Conservation (phyloP, 1,140 invertebrate species). For the Ceratina calcarata region DNA sequence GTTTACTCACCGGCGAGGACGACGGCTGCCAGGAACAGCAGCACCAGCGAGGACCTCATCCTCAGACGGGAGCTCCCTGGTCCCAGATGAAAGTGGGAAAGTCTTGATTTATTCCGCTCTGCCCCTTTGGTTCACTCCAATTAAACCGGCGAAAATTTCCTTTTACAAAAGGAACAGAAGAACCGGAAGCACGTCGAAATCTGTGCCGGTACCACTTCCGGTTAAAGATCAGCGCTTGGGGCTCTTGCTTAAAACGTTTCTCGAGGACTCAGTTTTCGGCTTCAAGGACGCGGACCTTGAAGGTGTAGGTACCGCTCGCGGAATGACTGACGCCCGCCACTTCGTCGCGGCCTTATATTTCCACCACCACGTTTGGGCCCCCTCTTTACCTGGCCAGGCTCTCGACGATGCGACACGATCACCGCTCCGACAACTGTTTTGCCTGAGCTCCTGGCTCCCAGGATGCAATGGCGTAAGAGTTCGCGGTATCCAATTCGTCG, state of each 20-base stretch:
- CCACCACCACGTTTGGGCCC: constrained; percentile 76
- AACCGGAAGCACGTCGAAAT: not conserved
- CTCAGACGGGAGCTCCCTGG: constrained; percentile 40
- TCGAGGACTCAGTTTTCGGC: constrained; percentile 14
- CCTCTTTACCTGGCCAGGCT: constrained; percentile 49
- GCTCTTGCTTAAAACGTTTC: not conserved
- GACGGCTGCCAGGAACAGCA: constrained; percentile 67
- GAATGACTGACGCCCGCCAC: constrained; percentile 77
- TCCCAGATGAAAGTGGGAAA: not conserved
- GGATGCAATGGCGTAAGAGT: constrained; percentile 41
- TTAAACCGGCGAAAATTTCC: not conserved
- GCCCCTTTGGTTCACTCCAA: not conserved
- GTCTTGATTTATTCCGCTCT: not conserved
- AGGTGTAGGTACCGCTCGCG: constrained; percentile 76
- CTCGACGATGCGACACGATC: constrained; percentile 9
- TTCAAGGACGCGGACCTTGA: constrained; percentile 73
- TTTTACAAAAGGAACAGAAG: too few relatives aligned
- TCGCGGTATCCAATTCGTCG: not conserved
- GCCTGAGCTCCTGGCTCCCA: constrained; percentile 1
- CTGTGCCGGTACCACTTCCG: constrained; percentile 29
- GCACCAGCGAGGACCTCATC: constrained; percentile 73
- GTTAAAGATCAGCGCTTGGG: constrained; percentile 10
- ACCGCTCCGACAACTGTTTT: constrained; percentile 39
- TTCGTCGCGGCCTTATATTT: constrained; percentile 77
- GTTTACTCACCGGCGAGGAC: constrained; percentile 71